Evolutionary conservation across 2,888 invertebrate genomes (phyloP).

Genomic region (Ferrisia virgata): DNA sequence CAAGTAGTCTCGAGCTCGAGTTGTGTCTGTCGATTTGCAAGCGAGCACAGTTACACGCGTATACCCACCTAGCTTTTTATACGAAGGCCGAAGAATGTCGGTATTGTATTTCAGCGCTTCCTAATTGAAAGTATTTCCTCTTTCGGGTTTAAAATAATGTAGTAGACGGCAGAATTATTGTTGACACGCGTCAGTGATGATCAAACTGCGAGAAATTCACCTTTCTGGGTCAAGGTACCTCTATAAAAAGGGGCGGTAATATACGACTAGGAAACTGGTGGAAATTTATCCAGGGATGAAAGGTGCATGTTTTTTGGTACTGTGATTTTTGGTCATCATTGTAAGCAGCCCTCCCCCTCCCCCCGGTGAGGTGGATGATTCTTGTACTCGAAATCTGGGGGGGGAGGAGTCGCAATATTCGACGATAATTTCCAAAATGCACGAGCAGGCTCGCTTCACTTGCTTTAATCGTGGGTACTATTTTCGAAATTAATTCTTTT

Average conservation of each 20-base stretch:
- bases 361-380: too few relatives aligned
- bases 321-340: too few relatives aligned
- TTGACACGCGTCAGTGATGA: constrained; percentile 6
- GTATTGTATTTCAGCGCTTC: background rate
- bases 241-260: background rate
- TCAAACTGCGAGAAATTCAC: background rate
- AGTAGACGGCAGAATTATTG: background rate
- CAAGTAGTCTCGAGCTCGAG: background rate
- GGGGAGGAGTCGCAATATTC: too few relatives aligned
- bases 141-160: background rate
- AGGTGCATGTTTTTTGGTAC: too few relatives aligned
- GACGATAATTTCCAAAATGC: too few relatives aligned
- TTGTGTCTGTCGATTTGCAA: background rate
- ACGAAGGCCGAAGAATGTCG: background rate
- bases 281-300: too few relatives aligned
- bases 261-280: too few relatives aligned
- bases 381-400: too few relatives aligned
- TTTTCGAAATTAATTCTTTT: too few relatives aligned
- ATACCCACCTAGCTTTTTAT: background rate
- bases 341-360: too few relatives aligned
- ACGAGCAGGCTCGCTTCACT: too few relatives aligned
- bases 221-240: background rate
- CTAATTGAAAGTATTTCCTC: constrained; percentile 21
- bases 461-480: too few relatives aligned
- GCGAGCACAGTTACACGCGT: background rate